Percentiles rank a stretch among this genome's conserved stretches.
Evolutionary conservation across 2,797 vertebrate genomes (phyloP).

Genomic region (Centroberyx gerrardi): DNA sequence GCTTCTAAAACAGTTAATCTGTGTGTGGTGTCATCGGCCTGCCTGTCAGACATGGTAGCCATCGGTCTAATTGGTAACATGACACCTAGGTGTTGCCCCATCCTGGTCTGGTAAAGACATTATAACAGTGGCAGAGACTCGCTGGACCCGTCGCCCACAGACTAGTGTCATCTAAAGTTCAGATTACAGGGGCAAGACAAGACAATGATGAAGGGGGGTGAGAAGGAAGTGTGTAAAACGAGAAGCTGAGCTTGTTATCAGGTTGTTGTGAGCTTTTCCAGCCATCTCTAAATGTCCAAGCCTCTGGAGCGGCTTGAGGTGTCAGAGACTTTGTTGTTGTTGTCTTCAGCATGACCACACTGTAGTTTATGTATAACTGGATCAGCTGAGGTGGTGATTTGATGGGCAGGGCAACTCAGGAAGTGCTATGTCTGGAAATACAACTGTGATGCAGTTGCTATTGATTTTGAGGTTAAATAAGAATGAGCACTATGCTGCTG

Average conservation of each 20-base stretch:
- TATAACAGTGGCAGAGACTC: constrained; percentile 47
- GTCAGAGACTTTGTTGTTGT: neutral
- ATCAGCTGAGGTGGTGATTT: neutral
- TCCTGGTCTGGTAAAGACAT: constrained; percentile 79
- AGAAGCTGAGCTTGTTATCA: constrained; percentile 26
- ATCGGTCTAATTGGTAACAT: constrained; percentile 81
- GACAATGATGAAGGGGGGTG: constrained; percentile 6
- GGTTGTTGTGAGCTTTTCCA: constrained; percentile 6
- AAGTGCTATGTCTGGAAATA: constrained; percentile 45
- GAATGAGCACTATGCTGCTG: constrained; percentile 21
- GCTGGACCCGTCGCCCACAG: constrained; percentile 42
- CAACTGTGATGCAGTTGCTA: constrained; percentile 61
- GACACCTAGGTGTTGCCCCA: constrained; percentile 70
- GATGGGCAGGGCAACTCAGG: constrained; percentile 18
- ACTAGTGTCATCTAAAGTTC: constrained; percentile 19
- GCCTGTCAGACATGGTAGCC: constrained; percentile 58
- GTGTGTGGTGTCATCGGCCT: constrained; percentile 68
- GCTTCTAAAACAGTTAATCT: constrained; percentile 72
- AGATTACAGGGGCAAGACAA: constrained; percentile 7
- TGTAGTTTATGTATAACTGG: neutral
- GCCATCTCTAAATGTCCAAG: constrained; percentile 6
- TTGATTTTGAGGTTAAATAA: constrained; percentile 55
- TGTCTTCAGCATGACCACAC: neutral
- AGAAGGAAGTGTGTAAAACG: constrained; percentile 31
- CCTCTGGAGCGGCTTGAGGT: constrained; percentile 7